phyloP scores from a whole-genome alignment of 2,888 invertebrate genomes.

The Phanerotoma sp. region DNA sequence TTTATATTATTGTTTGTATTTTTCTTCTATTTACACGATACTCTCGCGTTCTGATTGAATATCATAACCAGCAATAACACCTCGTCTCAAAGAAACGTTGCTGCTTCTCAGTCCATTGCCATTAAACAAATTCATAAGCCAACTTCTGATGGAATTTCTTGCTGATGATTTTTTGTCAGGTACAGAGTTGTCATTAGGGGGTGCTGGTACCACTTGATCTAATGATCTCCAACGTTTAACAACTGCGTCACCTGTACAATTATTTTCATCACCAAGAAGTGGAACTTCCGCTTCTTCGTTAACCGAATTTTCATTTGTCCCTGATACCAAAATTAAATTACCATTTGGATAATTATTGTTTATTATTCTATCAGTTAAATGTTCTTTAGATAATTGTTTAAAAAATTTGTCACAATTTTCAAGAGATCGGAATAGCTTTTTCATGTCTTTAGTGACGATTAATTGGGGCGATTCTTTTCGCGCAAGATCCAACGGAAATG shows the following conservation, averaged over 20 bases:
- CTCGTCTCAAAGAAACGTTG: constrained; percentile 62
- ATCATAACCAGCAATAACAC: constrained; percentile 61
- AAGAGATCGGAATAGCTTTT: constrained; percentile 57
- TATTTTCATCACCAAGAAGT: constrained; percentile 53
- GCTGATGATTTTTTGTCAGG: constrained; percentile 64
- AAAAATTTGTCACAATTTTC: constrained; percentile 60
- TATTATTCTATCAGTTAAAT: constrained; percentile 57
- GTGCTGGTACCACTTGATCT: constrained; percentile 65
- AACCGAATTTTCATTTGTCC: constrained; percentile 40
- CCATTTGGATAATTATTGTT: constrained; percentile 64
- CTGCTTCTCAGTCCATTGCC: constrained; percentile 71
- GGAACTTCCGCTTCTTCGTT: constrained; percentile 58
- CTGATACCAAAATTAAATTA: constrained; percentile 56
- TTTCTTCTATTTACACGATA: constrained; percentile 58
- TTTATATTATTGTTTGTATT: neutral
- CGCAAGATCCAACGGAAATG: constrained; percentile 59
- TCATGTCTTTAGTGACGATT: constrained; percentile 44
- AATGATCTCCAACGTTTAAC: constrained; percentile 77
- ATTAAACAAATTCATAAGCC: constrained; percentile 76
- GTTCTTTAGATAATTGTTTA: constrained; percentile 55
- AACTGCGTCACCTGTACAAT: constrained; percentile 44
- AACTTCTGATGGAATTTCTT: constrained; percentile 69
- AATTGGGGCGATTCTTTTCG: constrained; percentile 45
- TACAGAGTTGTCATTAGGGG: constrained; percentile 48
- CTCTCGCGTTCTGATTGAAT: constrained; percentile 64